phyloP scores from a whole-genome alignment of 2,888 invertebrate genomes.

The Nezara viridula region DNA sequence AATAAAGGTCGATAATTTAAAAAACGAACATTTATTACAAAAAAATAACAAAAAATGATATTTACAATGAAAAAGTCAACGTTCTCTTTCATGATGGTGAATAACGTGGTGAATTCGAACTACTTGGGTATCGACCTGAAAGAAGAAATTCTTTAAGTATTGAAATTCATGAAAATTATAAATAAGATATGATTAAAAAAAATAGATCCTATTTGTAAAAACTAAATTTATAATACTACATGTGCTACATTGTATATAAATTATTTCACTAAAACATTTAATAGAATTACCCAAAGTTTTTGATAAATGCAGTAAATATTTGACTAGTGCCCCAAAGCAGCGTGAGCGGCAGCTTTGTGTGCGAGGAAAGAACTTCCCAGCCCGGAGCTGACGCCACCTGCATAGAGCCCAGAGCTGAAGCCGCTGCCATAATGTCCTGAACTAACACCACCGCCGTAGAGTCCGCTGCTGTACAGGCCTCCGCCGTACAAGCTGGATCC shows the following conservation, averaged over 20 bases:
- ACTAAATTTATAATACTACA: background rate
- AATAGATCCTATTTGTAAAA: background rate
- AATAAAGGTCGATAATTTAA: background rate
- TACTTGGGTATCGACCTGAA: background rate
- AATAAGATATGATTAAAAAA: no score
- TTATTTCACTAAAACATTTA: background rate
- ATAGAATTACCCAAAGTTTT: background rate
- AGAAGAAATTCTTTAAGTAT: background rate
- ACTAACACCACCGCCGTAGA: background rate
- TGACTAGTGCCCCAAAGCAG: constrained; percentile 8
- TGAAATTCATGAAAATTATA: background rate
- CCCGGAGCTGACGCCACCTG: background rate
- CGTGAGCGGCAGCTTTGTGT: constrained; percentile 52
- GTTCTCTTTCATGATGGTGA: background rate
- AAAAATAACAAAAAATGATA: constrained; percentile 16
- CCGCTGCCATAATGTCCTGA: background rate
- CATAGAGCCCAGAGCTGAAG: background rate
- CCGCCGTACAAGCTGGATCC: background rate
- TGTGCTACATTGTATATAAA: background rate
- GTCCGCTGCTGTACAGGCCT: background rate
- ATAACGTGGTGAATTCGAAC: background rate
- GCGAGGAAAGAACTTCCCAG: background rate
- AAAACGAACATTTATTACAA: background rate
- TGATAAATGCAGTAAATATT: background rate
- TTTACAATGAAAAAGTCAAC: constrained; percentile 29